Percentiles rank a stretch among this genome's conserved stretches.
Evolutionary conservation across 2,888 invertebrate genomes (phyloP).

Genomic region (Teleogryllus oceanicus): DNA sequence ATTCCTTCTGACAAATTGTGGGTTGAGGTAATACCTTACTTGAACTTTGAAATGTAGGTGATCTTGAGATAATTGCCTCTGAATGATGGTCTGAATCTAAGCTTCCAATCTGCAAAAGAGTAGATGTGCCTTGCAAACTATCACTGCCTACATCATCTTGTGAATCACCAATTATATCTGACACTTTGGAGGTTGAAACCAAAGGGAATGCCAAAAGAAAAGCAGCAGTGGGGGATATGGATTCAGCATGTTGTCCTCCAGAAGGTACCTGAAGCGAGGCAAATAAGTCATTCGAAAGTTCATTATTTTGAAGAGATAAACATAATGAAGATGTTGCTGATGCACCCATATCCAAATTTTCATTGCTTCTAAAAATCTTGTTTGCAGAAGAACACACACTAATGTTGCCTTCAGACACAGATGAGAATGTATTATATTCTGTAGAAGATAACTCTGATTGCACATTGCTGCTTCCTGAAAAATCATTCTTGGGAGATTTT

Average conservation of each 20-base stretch:
- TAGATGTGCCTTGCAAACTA: constrained; percentile 49
- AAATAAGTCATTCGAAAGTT: constrained; percentile 59
- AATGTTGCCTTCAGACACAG: background rate
- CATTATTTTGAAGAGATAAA: constrained; percentile 39
- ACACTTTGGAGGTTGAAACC: constrained; percentile 58
- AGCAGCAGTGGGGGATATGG: constrained; percentile 71
- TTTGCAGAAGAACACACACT: background rate
- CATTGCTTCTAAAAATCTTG: background rate
- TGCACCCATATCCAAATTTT: background rate
- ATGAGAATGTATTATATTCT: background rate
- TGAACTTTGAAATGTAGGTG: constrained; percentile 18
- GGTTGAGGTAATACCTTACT: background rate
- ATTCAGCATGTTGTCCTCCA: constrained; percentile 52
- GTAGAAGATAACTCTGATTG: background rate
- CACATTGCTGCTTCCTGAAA: background rate
- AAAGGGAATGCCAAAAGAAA: constrained; percentile 72
- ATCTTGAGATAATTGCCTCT: background rate
- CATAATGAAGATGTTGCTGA: constrained; percentile 23
- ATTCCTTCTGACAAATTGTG: too few relatives aligned
- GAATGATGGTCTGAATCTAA: constrained; percentile 28
- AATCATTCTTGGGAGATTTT: background rate
- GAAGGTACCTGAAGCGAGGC: constrained; percentile 57
- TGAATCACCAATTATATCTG: constrained; percentile 33
- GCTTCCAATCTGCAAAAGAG: constrained; percentile 51
- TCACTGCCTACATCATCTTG: constrained; percentile 40